Evolutionary conservation across 2,113 vertebrate genomes (phyloP), one percentile per base, ranked within the genome.

Genomic region (Myotis brandtii): DNA sequence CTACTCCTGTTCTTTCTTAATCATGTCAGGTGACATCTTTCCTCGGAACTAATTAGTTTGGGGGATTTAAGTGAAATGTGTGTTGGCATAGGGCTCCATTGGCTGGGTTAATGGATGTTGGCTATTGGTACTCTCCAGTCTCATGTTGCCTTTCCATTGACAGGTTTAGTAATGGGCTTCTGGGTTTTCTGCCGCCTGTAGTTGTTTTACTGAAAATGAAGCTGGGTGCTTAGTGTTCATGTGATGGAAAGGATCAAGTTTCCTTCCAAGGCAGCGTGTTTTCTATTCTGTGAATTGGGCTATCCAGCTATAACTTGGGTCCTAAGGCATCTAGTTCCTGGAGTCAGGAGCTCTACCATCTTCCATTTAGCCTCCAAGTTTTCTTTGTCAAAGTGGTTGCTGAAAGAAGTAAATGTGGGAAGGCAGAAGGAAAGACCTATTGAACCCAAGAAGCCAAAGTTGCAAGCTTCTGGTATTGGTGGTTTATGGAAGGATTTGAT

Each of bases 11-110:
- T 94, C 46, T 85, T 92, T 86, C 95, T 91, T 96, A 89, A 59
- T 95, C 72, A 86, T 62, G 17, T 93, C 95, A 82, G 48, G 37
- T 90, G 81, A 73, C 52, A 54, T 93, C 80, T 94, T 96, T 96
- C 86, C 85, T 92, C 88, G 84, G 54, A 85, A 72, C 84, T 84
- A 67, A 91, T 95, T 94, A 46, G 64, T 94, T 91, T 59, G 12
- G 34, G 59, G 43, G 21, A n/a, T 80, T 75, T 83, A 81, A 95
- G 34, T 97, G 80, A 97, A 92, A 43, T 88, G n/a, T 32, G 14
- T 34, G 25, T 54, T 94, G 91, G 92, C 88, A 73, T 4, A 18
- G 69, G 59, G 18, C 34, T 81, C 90, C 40, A 7, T 88, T 76
- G 64, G 43, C 87, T 77, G 43, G 34, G 34, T 81, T 52, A 69